Conservation (phyloP, 2,888 invertebrate species). For the Drosophila paramelanica region DNA sequence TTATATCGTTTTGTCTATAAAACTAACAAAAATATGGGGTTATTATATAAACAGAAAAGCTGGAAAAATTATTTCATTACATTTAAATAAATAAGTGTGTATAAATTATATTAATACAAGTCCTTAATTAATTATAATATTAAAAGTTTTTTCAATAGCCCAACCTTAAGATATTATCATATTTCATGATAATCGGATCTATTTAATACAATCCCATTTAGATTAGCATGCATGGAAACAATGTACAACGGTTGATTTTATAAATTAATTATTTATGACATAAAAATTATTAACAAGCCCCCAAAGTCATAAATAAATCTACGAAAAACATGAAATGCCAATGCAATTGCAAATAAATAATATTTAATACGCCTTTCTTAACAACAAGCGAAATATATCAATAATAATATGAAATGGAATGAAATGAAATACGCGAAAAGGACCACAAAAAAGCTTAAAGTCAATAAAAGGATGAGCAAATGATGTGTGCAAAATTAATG, state of each 20-base stretch:
- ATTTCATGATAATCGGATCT: constrained; percentile 42
- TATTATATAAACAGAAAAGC: too few species aligned
- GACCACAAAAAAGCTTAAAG: constrained; percentile 59
- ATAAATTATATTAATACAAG: too few species aligned
- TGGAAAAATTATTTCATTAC: too few species aligned
- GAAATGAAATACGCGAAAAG: constrained; percentile 24
- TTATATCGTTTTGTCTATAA: not conserved
- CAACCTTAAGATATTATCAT: not conserved
- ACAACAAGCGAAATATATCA: constrained; percentile 38
- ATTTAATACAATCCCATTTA: constrained; percentile 19
- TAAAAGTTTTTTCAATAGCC: not conserved
- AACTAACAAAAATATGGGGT: not conserved
- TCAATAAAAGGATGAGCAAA: constrained; percentile 53
- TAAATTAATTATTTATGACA: constrained; percentile 60
- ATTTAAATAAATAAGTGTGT: too few species aligned
- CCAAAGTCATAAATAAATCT: constrained; percentile 68
- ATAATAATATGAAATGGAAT: constrained; percentile 38
- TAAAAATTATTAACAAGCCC: constrained; percentile 55
- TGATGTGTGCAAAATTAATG: constrained; percentile 60
- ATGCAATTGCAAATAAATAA: constrained; percentile 56
- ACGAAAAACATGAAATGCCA: constrained; percentile 42
- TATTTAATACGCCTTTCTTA: constrained; percentile 54
- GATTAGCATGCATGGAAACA: not conserved
- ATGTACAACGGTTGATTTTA: constrained; percentile 6
- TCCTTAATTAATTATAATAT: not conserved